Percentiles rank a stretch among this genome's conserved stretches.
These are phyloP conservation scores for Lamellibrachia columna DNA, from an alignment of 2,888 invertebrate species.

Conservation along the genomic window DNA sequence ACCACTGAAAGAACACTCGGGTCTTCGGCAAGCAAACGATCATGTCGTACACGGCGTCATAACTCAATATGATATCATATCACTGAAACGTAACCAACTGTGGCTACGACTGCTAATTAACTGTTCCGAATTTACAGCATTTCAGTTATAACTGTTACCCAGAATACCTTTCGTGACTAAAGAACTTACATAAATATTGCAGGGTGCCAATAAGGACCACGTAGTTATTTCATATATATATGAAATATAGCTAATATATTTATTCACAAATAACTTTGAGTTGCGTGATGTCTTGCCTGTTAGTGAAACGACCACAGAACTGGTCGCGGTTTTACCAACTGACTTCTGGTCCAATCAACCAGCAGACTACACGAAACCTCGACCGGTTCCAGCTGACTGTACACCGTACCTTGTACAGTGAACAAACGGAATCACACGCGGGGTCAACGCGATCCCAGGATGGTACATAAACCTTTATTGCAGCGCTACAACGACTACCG, in stretches of 20 bases:
- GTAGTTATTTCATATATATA: neutral
- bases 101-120: neutral
- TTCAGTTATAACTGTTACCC: neutral
- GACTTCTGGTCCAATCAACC: neutral
- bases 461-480: constrained; percentile 4
- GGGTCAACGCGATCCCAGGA: neutral
- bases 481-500: neutral
- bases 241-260: neutral
- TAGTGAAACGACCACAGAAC: neutral
- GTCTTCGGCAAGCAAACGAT: too few species aligned
- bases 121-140: neutral
- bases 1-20: too few species aligned
- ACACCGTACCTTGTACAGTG: neutral
- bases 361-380: neutral
- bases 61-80: neutral
- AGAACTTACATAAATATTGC: neutral
- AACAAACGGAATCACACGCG: neutral
- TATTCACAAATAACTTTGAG: neutral
- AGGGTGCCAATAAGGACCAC: neutral
- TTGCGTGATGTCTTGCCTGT: neutral
- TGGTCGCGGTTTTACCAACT: neutral
- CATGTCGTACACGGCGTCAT: neutral
- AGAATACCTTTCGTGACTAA: neutral
- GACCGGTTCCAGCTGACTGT: neutral
- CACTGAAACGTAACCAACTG: too few species aligned